phyloP scores from a whole-genome alignment of 2,113 vertebrate genomes.

The Triplophysa rosa region DNA sequence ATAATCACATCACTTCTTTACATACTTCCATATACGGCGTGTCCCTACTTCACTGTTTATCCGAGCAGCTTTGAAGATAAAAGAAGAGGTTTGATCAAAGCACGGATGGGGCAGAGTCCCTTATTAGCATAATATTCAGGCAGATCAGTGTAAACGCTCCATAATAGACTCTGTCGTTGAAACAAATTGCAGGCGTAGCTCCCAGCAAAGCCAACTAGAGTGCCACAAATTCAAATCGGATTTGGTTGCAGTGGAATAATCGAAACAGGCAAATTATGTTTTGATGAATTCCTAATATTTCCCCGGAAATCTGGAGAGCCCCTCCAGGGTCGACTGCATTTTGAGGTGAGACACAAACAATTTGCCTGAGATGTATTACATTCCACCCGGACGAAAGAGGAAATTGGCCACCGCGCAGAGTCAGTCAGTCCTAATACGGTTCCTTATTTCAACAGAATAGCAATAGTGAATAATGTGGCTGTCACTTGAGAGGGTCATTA shows the following conservation, averaged over 20 bases:
- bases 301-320: conserved; percentile 61
- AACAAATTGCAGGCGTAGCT: conserved; percentile 66
- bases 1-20: conserved; percentile 13
- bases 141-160: conserved; percentile 66
- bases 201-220: conserved; percentile 57
- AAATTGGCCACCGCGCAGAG: conserved; percentile 61
- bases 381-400: conserved; percentile 64
- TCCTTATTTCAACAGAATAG: conserved; percentile 71
- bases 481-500: conserved; percentile 39
- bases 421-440: conserved; percentile 62
- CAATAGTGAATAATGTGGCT: conserved; percentile 64
- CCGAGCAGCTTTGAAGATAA: conserved; percentile 60
- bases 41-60: conserved; percentile 57
- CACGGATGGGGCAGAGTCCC: conserved; percentile 10
- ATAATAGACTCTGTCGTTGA: conserved; percentile 67
- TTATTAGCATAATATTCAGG: conserved; percentile 67
- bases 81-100: conserved; percentile 53
- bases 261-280: conserved; percentile 67
- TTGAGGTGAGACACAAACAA: conserved; percentile 66
- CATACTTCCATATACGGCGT: conserved; percentile 29
- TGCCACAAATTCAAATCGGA: conserved; percentile 69
- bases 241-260: conserved; percentile 64
- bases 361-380: conserved; percentile 71
- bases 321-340: conserved; percentile 61
- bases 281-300: conserved; percentile 69